Evolutionary conservation across 2,888 invertebrate genomes (phyloP), one percentile per base, ranked within the genome.

Genomic region (Papilio demoleus): DNA sequence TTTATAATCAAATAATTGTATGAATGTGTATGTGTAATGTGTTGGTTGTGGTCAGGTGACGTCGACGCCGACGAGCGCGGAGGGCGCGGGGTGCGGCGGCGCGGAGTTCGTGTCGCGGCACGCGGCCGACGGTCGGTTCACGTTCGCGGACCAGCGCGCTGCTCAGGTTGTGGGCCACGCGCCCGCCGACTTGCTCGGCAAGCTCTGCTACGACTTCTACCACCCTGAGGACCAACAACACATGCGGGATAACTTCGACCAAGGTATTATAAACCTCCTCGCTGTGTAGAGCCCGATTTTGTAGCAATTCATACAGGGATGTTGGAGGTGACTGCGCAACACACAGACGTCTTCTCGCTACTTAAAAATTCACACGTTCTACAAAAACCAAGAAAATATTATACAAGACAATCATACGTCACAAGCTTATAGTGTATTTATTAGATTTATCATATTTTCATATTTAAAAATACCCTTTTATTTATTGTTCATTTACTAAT

Each of bases 171-270:
- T 99, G 66, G 99, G 98, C 17, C 98, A 98, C 88, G 96, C 97
- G 68, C 98, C 99, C 11, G 97, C 97, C 4, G 99, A 99, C 87
- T 93, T 99, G 73, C 93, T 99, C 70, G 99, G 98, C 68, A 98
- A 99, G 87, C 96, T 97, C 68, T 98, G 98, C 90, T 99, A 98
- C 87, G 99, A 99, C 80, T 98, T 99, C 88, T 98, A 98, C 85
- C 99, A 99, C 86, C 97, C 97, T 0, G 99, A 99, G 83, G 99
- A 99, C 91, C 97, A 98, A 84, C 96, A 96, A 69, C 98, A 98
- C 85, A 98, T 99, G 97, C 97, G 98, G 80, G 99, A 99, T 82
- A 98, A 97, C 85, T 99, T 99, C 86, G 98, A 99, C 81, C 98
- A 99, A 95, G 97, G 97, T 97, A 17, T 14, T 12, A 4, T n/a